Conservation (phyloP, 2,113 vertebrate species). For the Arizona elegans region DNA sequence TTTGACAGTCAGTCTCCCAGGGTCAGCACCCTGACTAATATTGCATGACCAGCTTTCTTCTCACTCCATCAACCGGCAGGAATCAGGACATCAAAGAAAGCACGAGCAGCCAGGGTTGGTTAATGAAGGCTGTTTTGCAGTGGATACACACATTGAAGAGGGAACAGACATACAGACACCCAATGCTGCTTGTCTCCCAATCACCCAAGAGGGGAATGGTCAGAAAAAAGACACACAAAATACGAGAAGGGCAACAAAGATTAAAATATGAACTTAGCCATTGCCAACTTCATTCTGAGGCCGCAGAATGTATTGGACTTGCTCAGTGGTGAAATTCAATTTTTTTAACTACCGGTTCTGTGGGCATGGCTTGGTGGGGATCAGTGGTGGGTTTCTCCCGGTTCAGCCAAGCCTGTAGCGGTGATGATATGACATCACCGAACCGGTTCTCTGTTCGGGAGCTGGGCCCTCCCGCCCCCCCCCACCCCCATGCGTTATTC, state of each 20-base stretch:
- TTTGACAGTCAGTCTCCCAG: not conserved
- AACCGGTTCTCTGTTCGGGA: too few species aligned
- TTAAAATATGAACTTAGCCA: not conserved
- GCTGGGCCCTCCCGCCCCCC: too few species aligned
- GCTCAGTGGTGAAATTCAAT: too few species aligned
- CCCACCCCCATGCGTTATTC: too few species aligned
- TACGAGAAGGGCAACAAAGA: not conserved
- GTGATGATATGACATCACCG: too few species aligned
- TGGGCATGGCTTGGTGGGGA: too few species aligned
- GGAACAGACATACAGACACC: not conserved
- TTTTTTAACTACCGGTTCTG: too few species aligned
- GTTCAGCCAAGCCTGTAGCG: too few species aligned
- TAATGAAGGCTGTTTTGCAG: not conserved
- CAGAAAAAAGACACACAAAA: not conserved
- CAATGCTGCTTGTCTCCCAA: not conserved
- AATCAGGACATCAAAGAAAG: not conserved
- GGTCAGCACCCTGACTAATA: slow-evolving; percentile 10
- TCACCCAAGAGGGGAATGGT: not conserved
- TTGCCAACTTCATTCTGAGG: not conserved
- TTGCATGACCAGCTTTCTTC: slow-evolving; percentile 14
- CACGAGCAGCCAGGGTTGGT: not conserved
- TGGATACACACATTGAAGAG: not conserved
- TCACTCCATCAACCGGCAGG: not conserved
- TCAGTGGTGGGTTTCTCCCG: too few species aligned
- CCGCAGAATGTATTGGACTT: not conserved